Evolutionary conservation across 2,113 vertebrate genomes (phyloP).

Genomic region (Papio anubis): DNA sequence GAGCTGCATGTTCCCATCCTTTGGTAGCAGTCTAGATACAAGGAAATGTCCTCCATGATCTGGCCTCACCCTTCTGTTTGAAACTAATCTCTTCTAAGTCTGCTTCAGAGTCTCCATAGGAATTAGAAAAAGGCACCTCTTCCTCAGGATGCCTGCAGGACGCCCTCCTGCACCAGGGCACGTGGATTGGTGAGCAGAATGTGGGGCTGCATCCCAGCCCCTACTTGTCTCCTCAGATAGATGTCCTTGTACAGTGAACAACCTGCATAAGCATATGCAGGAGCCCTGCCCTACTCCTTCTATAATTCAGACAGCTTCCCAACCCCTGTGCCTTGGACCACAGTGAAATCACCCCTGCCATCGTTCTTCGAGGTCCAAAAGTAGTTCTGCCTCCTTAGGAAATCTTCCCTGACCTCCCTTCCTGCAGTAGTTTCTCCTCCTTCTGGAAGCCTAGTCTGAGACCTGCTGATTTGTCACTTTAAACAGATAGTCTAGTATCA

Average conservation of each 20-base stretch:
- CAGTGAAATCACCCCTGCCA: not conserved
- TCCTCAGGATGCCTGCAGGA: not conserved
- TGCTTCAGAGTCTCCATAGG: not conserved
- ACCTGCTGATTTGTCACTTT: not conserved
- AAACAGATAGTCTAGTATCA: not conserved
- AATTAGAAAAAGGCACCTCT: not conserved
- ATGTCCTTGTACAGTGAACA: not conserved
- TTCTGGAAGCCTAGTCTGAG: conserved; percentile 7
- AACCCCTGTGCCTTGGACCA: not conserved
- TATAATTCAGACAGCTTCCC: not conserved
- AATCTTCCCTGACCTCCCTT: not conserved
- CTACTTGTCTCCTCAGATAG: not conserved
- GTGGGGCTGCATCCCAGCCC: not conserved
- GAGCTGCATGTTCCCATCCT: not conserved
- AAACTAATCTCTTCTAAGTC: not conserved
- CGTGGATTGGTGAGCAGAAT: not conserved
- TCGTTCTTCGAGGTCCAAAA: not conserved
- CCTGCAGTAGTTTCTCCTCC: not conserved
- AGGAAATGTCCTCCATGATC: not conserved
- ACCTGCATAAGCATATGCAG: not conserved
- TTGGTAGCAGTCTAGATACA: not conserved
- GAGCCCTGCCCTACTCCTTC: not conserved
- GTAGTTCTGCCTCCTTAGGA: not conserved
- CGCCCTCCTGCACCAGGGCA: not conserved
- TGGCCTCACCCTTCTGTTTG: not conserved